Percentiles rank a stretch among this genome's conserved stretches.
phyloP scores from a whole-genome alignment of 2,797 vertebrate species.

The Pseudomugil gertrudae region DNA sequence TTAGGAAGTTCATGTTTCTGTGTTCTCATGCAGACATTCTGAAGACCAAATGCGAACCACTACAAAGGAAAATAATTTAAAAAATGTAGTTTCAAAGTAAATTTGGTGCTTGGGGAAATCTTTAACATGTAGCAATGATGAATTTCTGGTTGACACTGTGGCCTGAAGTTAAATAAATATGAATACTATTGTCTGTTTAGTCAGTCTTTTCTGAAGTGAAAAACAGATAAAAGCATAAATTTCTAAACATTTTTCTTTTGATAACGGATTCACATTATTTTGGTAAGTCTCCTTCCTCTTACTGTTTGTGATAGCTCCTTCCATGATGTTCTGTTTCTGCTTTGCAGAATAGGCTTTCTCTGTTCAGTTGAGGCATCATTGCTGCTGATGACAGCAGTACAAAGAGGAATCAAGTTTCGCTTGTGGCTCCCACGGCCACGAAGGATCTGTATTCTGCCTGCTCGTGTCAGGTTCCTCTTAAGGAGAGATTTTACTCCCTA shows the following conservation, averaged over 20 bases:
- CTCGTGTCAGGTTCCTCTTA: conserved; percentile 56
- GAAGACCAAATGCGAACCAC: neutral
- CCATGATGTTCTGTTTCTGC: conserved; percentile 30
- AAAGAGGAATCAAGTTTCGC: conserved; percentile 67
- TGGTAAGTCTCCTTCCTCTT: conserved; percentile 32
- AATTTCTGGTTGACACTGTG: neutral
- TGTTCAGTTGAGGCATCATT: conserved; percentile 42
- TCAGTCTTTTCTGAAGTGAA: neutral
- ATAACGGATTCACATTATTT: conserved; percentile 17
- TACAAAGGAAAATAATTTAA: neutral
- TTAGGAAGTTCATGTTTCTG: conserved; percentile 25
- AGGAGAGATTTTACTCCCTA: conserved; percentile 36
- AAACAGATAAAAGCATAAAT: neutral
- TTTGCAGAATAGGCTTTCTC: conserved; percentile 53
- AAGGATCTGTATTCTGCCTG: conserved; percentile 47
- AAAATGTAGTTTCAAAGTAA: neutral
- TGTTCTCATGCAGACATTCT: conserved; percentile 8
- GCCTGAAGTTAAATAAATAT: neutral
- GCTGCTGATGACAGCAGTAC: conserved; percentile 68
- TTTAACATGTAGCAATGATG: neutral
- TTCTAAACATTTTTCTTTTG: conserved; percentile 9
- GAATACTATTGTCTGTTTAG: neutral
- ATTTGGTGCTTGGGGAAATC: neutral
- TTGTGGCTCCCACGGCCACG: conserved; percentile 41
- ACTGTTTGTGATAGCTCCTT: conserved; percentile 31